Evolutionary conservation across 2,113 vertebrate genomes (phyloP), one percentile per base, ranked within the genome.

Genomic region (Propithecus coquereli): DNA sequence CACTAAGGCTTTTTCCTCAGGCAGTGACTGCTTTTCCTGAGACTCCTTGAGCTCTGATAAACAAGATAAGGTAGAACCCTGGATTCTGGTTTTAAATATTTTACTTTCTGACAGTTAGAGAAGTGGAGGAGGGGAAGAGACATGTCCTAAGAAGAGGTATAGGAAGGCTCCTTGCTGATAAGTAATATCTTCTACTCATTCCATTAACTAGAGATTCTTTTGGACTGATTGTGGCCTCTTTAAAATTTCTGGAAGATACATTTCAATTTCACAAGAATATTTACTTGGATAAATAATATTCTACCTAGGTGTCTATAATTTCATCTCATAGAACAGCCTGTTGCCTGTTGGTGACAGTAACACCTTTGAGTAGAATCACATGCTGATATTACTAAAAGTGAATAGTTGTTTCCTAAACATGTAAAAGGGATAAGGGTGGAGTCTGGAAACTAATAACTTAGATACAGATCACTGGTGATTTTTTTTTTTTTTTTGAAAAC

Each of bases 271-370:
- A 54, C 20, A 37, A 85, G 57, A 74, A 34, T 94, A 50, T 88
- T 82, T 88, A 71, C 23, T 77, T 94, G 47, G 20, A 76, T 90
- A 90, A 88, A 25, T 85, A 88, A 57, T 92, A 37, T 71, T 90
- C 30, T 97, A n/a, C 13, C 17, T 63, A 45, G n/a, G 16, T 81
- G 52, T 47, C 65, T 94, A 9, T 87, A 71, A 82, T 97, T 93
- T 87, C 70, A 82, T 80, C 37, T 86, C 59, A 57, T 25, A 80
- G 63, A 91, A n/a, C 7, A 76, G 5, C 59, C 14, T 84, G 1
- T 85, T 70, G n/a, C 59, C 14, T 79, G 0, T 74, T 70, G 50
- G 54, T 65, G 30, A 74, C 16, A 54, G 65, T 89, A 57, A 84
- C 22, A 84, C 20, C 52, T 73, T 57, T 79, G 74, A 87, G 34